Percentiles rank a stretch among this genome's conserved stretches.
Conservation (phyloP, 2,888 invertebrate genomes). For the Sinhomidia bicolor region DNA sequence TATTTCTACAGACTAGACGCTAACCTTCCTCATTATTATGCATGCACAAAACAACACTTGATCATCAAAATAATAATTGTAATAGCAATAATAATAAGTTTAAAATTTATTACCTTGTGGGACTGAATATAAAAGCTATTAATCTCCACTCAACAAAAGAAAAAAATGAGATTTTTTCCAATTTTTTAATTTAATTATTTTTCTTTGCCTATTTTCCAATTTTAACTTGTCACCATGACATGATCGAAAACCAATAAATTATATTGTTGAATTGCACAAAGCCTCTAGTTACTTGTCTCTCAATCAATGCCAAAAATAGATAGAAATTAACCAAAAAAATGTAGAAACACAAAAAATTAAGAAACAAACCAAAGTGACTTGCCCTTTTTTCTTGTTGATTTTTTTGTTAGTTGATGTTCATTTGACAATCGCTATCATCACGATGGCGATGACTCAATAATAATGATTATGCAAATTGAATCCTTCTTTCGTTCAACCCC, state of each 20-base stretch:
- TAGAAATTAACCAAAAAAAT: not conserved
- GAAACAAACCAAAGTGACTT: not conserved
- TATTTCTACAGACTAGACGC: not conserved
- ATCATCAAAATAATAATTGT: not conserved
- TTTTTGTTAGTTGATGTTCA: not conserved
- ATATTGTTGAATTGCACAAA: not conserved
- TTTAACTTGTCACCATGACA: conserved; percentile 7
- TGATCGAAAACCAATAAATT: conserved; percentile 19
- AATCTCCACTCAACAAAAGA: not conserved
- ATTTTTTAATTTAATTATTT: conserved; percentile 10
- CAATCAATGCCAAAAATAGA: not conserved
- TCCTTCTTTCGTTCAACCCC: not conserved
- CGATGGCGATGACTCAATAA: not conserved
- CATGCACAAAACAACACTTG: not conserved
- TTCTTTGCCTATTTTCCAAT: not conserved
- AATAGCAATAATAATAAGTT: conserved; percentile 6
- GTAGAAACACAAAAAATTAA: not conserved
- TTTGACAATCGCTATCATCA: not conserved
- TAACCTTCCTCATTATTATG: conserved; percentile 44
- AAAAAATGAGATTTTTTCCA: not conserved
- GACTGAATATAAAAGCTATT: conserved; percentile 42
- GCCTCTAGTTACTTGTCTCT: too few relatives aligned
- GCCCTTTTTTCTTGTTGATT: not conserved
- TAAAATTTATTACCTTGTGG: not conserved
- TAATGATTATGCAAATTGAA: conserved; percentile 2